Evolutionary conservation across 2,888 invertebrate species (phyloP).

Genomic region (Nymphalis polychloros): DNA sequence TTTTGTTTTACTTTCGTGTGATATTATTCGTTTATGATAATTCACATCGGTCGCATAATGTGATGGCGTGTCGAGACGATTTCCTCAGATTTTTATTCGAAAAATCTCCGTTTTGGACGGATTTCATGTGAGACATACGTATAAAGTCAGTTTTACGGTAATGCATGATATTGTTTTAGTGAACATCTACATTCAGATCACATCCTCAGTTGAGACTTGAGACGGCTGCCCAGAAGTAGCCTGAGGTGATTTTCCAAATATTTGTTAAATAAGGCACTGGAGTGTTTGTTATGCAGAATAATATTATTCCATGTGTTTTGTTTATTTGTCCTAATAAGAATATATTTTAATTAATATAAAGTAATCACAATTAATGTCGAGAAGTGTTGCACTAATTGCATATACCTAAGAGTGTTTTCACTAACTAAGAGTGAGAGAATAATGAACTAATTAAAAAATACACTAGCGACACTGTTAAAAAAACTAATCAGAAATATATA

Average conservation of each 20-base stretch:
- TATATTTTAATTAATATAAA: too few relatives aligned
- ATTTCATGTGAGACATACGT: conserved; percentile 53
- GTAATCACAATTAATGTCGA: too few relatives aligned
- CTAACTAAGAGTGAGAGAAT: too few relatives aligned
- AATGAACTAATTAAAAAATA: too few relatives aligned
- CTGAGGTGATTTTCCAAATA: conserved; percentile 2
- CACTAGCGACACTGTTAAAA: too few relatives aligned
- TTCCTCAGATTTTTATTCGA: conserved; percentile 61
- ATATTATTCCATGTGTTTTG: too few relatives aligned
- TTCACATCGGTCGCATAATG: conserved; percentile 73
- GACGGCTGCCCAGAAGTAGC: not conserved
- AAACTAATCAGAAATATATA: too few relatives aligned
- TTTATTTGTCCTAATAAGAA: too few relatives aligned
- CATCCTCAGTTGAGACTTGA: conserved; percentile 4
- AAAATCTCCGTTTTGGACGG: conserved; percentile 59
- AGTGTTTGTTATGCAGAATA: too few relatives aligned
- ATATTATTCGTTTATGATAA: conserved; percentile 74
- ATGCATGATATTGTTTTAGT: conserved; percentile 41
- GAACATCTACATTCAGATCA: conserved; percentile 26
- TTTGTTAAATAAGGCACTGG: not conserved
- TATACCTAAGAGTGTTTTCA: too few relatives aligned
- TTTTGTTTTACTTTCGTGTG: conserved; percentile 39
- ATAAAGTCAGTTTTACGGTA: conserved; percentile 33
- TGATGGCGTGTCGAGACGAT: conserved; percentile 61
- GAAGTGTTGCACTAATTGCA: too few relatives aligned